phyloP scores from a whole-genome alignment of 2,113 vertebrate species.

The Symphodus melops region DNA sequence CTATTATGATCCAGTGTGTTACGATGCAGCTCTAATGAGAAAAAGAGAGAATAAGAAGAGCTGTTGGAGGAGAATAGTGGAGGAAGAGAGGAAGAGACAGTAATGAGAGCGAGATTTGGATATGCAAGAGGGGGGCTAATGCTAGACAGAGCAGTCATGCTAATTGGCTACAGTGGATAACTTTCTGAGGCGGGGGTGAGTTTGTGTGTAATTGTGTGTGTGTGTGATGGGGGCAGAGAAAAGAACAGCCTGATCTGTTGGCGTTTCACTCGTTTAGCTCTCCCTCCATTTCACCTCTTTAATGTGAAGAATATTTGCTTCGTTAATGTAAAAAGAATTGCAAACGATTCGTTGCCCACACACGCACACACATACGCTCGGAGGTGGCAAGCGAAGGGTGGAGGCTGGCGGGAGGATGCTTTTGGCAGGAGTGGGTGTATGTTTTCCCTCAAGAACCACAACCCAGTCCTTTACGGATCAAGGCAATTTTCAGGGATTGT shows the following conservation, averaged over 20 bases:
- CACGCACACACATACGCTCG: constrained; percentile 14
- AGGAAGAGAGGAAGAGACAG: constrained; percentile 41
- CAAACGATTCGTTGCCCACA: constrained; percentile 53
- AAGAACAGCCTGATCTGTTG: constrained; percentile 63
- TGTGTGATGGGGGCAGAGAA: constrained; percentile 20
- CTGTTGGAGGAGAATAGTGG: constrained; percentile 39
- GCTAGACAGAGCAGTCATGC: constrained; percentile 73
- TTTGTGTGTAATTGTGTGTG: constrained; percentile 27
- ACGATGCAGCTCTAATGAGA: constrained; percentile 70
- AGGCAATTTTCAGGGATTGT: constrained; percentile 74
- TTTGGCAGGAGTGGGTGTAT: neutral
- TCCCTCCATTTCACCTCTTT: constrained; percentile 71
- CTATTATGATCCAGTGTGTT: constrained; percentile 77
- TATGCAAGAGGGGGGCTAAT: constrained; percentile 61
- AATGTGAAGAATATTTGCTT: constrained; percentile 75
- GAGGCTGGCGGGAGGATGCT: constrained; percentile 14
- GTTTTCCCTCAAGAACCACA: constrained; percentile 52
- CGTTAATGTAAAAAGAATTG: constrained; percentile 66
- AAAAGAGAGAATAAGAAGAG: constrained; percentile 61
- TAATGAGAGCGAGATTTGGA: constrained; percentile 73
- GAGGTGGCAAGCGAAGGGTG: neutral
- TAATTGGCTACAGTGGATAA: constrained; percentile 82
- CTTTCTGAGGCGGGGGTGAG: constrained; percentile 65
- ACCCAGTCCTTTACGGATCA: constrained; percentile 70
- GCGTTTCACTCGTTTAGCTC: constrained; percentile 67